Evolutionary conservation across 2,797 vertebrate species (phyloP).

Genomic region (Oreochromis mossambicus): DNA sequence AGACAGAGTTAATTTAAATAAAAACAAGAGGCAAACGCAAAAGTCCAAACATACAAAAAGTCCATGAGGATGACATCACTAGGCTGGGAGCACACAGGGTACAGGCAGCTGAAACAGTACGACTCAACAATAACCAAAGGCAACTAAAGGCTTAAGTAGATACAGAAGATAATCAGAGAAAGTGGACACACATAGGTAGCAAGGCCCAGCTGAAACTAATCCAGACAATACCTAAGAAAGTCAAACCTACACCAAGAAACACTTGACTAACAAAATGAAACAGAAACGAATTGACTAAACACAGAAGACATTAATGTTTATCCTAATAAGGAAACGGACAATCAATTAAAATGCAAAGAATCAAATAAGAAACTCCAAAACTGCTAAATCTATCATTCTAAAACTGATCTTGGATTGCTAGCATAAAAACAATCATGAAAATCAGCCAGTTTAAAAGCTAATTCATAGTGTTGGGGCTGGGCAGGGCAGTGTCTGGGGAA

Average conservation of each 20-base stretch:
- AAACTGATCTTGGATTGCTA: neutral
- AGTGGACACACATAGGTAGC: neutral
- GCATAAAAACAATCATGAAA: neutral
- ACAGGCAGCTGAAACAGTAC: neutral
- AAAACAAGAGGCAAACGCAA: neutral
- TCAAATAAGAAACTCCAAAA: neutral
- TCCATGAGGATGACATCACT: neutral
- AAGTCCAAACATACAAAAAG: neutral
- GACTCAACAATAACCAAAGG: neutral
- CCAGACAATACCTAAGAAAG: neutral
- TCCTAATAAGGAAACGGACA: neutral
- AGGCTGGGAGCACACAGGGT: neutral
- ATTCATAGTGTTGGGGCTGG: neutral
- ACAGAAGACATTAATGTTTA: neutral
- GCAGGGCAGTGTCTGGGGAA: neutral
- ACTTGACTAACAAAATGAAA: neutral
- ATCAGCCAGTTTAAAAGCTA: neutral
- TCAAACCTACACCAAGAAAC: neutral
- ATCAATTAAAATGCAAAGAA: neutral
- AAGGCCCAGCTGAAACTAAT: neutral
- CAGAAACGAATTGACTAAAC: neutral
- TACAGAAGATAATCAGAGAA: neutral
- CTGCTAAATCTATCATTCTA: neutral
- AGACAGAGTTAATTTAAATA: neutral
- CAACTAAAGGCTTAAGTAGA: neutral